Base-by-base conservation (phyloP, 2,113 vertebrate genomes). In the Octodon degus region DNA sequence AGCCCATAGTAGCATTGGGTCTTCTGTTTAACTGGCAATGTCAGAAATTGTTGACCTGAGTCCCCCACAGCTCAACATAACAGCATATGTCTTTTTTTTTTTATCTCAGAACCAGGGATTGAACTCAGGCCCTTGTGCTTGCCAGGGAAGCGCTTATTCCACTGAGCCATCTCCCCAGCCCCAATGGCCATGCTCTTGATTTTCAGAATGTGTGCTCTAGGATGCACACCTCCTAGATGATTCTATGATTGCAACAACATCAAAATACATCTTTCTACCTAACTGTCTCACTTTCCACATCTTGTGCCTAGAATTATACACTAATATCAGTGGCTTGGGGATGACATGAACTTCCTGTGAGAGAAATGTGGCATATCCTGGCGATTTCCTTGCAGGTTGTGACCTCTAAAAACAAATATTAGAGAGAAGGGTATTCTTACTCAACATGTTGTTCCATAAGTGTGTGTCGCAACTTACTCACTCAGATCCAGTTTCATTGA, bases 201-300 rank as follows among this genome's bases (percentile, higher is more conserved):
- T 86, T 96, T 91, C 79, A 93, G 90, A 83, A 89, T 76, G 47
- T 62, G n/a, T 19, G 37, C 6, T 82, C 37, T 92, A 25, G n/a
- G 72, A 79, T 68, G 25, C 13, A 62, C 17, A 86, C 25, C 50
- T 86, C 40, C 37, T 91, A 96, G 76, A 81, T 92, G 80, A 87
- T 67, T 43, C 50, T 37, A 22, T 84, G 84, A 74, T 89, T 76
- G 37, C 24, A 40, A 70, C 68, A 86, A 68, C 58, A 67, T 27
- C 63, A 77, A 32, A 90, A 91, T 1, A 13, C 40, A 74, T 53
- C 43, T 82, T 90, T 81, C 55, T 89, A 53, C 67, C 62, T 88
- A 43, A 74, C 62, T 86, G 85, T 74, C 68, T 94, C 30, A 89
- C 60, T 93, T 55, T 70, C 70, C 43, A 93, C 40, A 30, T 79